Conservation (phyloP, 2,888 invertebrate species). For the Theretra japonica region DNA sequence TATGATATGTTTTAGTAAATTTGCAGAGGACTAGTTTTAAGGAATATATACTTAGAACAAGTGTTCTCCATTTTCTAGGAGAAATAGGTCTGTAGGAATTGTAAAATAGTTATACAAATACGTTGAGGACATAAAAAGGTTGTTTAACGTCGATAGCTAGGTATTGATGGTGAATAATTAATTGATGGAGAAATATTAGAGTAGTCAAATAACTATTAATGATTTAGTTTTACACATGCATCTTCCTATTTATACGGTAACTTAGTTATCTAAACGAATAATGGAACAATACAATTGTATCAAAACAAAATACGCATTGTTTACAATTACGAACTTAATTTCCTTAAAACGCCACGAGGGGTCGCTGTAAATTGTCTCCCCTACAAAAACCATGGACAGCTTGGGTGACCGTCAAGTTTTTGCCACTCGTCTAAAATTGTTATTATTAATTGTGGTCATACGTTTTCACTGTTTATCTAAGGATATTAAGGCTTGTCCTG, state of each 20-base stretch:
- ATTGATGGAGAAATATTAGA: neutral
- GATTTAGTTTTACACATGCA: too few relatives aligned
- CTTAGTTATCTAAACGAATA: too few relatives aligned
- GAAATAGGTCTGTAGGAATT: too few relatives aligned
- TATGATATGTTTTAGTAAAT: too few relatives aligned
- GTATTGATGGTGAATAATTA: too few relatives aligned
- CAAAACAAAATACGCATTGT: neutral
- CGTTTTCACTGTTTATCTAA: conserved; percentile 77
- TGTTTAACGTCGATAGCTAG: too few relatives aligned
- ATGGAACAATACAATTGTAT: too few relatives aligned
- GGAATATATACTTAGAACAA: too few relatives aligned
- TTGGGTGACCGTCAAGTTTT: conserved; percentile 58
- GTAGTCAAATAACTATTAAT: neutral
- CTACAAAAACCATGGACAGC: conserved; percentile 47
- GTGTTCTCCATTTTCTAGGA: neutral
- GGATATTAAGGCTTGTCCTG: conserved; percentile 62
- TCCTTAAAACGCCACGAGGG: conserved; percentile 59
- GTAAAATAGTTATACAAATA: too few relatives aligned
- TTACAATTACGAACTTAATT: conserved; percentile 53
- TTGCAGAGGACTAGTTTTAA: too few relatives aligned
- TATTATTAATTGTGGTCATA: conserved; percentile 79
- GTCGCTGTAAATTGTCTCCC: conserved; percentile 33
- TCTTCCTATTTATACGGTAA: too few relatives aligned
- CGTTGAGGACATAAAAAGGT: too few relatives aligned
- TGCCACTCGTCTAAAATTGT: conserved; percentile 66